Evolutionary conservation across 1,140 invertebrate species (phyloP), one percentile per base, ranked within the genome.

Genomic region (Xylocopa sonorina): DNA sequence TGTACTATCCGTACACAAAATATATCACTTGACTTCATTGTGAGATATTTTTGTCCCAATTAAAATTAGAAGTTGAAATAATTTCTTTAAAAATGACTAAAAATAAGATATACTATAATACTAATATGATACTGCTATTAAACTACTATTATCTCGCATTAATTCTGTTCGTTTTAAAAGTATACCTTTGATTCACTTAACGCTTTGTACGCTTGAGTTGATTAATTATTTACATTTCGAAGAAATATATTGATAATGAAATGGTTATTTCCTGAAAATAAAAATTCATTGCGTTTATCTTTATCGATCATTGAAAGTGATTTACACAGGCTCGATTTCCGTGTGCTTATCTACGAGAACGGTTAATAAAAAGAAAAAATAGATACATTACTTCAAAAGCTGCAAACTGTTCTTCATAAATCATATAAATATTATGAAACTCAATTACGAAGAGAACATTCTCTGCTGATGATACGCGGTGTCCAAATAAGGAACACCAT

Each of bases 401-500:
- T 9, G 7, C 24, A 43, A 38, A 43, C 41, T 43, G 6, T 43
- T 53, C 21, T 32, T n/a, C 46, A 9, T 51, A 18, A n/a, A n/a
- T 38, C 41, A 7, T 18, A 12, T 60, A 32, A 58, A 77, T 69
- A 24, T 46, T n/a, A 46, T 14, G 41, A 16, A 43, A 76, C 51
- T 51, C 9, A 41, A 57, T 27, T 34, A 63, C 64, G 16, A 46
- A 43, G 71, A 64, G 71, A 78, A 68, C 53, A 41, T 53, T 73
- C 32, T 53, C 75, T 46, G 24, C 21, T 51, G 80, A 78, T 55
- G 79, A 69, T 82, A 48, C 68, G 53, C 32, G 58, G 53, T 9
- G 27, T 14, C 46, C 46, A 38, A 62, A 69, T 60, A 16, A 79
- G 51, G 50, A 71, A 84, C 76, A 84, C 80, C 83, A n/a, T 84